These are phyloP conservation scores for Cetonia aurata DNA, from an alignment of 2,888 invertebrate species.

Conservation along the genomic window DNA sequence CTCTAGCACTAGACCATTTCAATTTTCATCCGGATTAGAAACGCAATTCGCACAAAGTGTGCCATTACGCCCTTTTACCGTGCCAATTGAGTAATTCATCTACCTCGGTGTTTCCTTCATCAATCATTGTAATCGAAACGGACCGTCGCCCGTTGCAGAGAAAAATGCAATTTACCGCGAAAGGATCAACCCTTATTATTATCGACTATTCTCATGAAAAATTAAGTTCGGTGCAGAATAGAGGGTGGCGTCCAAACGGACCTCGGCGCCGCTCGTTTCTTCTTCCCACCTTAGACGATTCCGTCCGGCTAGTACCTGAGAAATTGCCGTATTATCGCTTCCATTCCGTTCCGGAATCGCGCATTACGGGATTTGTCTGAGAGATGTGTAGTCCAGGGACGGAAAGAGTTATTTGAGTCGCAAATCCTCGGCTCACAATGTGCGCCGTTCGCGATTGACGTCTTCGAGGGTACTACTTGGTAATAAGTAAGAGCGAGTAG, in stretches of 20 bases:
- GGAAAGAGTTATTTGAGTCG: slow-evolving; percentile 14
- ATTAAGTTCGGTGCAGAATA: slow-evolving; percentile 17
- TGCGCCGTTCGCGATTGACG: not conserved
- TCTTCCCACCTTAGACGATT: slow-evolving; percentile 7
- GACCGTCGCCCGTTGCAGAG: not conserved
- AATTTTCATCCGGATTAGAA: too few species aligned
- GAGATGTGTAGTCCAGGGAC: slow-evolving; percentile 4
- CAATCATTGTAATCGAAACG: slow-evolving; percentile 16
- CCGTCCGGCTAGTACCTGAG: slow-evolving; percentile 29
- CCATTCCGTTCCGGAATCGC: slow-evolving; percentile 31
- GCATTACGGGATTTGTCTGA: slow-evolving; percentile 33
- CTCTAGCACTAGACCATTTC: too few species aligned
- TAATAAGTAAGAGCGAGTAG: too few species aligned
- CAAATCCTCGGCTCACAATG: not conserved
- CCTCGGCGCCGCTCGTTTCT: slow-evolving; percentile 5
- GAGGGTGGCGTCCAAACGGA: not conserved
- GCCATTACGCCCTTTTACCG: too few species aligned
- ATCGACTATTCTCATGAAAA: slow-evolving; percentile 29
- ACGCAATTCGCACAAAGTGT: too few species aligned
- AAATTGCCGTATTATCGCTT: slow-evolving; percentile 37
- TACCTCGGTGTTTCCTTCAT: not conserved
- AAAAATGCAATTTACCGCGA: slow-evolving; percentile 27
- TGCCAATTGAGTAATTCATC: too few species aligned
- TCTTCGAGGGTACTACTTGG: too few species aligned
- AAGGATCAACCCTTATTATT: slow-evolving; percentile 21